Evolutionary conservation across 2,888 invertebrate genomes (phyloP).

Genomic region (Alcis repandata): DNA sequence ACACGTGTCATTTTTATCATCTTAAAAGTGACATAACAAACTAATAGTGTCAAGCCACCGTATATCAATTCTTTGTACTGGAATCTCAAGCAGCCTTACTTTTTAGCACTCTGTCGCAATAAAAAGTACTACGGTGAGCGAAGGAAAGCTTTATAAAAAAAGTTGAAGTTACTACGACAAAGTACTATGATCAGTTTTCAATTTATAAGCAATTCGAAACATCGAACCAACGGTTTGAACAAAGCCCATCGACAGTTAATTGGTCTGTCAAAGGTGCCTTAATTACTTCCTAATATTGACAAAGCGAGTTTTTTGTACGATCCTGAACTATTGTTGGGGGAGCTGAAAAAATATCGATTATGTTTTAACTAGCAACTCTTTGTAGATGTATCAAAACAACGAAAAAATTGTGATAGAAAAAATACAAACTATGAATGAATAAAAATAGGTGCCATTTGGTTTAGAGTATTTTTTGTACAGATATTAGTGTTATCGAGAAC

Average conservation of each 20-base stretch:
- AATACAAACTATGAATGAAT: not conserved
- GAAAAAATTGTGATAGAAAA: not conserved
- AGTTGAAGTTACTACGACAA: not conserved
- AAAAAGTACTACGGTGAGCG: not conserved
- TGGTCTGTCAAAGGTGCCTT: slow-evolving; percentile 71
- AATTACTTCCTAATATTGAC: slow-evolving; percentile 84
- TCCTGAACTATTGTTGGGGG: slow-evolving; percentile 61
- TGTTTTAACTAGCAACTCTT: slow-evolving; percentile 27
- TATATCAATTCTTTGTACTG: not conserved
- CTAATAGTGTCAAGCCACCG: not conserved
- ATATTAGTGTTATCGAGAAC: too few species aligned
- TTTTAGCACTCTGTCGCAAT: not conserved
- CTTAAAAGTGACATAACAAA: not conserved
- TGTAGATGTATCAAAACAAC: slow-evolving; percentile 14
- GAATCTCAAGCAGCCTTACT: not conserved
- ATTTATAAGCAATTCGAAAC: slow-evolving; percentile 51
- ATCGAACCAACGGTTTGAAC: slow-evolving; percentile 55
- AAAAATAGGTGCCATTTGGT: too few species aligned
- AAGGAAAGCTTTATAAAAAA: not conserved
- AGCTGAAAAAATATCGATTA: slow-evolving; percentile 52
- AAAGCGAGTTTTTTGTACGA: slow-evolving; percentile 69
- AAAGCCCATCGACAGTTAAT: slow-evolving; percentile 69
- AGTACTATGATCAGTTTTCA: not conserved
- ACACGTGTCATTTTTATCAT: not conserved
- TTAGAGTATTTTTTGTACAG: too few species aligned